A percentile compares a stretch with the other conserved stretches of the same genome.
phyloP scores from a whole-genome alignment of 92 coral and sea anemone genomes.

The Epizoanthus scotinus region DNA sequence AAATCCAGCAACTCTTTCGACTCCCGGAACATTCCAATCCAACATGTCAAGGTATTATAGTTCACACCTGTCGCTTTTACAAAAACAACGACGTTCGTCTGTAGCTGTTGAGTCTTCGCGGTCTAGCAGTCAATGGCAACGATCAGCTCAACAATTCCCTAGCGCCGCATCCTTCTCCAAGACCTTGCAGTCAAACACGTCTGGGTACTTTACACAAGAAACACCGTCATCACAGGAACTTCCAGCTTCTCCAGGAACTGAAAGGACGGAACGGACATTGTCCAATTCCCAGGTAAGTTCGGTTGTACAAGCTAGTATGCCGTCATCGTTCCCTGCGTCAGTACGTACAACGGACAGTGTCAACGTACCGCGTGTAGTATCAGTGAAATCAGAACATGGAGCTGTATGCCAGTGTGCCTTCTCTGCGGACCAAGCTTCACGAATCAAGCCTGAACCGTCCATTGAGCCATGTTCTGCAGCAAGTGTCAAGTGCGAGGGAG shows the following conservation, averaged over 20 bases:
- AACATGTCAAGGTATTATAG: neutral
- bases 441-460: neutral
- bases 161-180: neutral
- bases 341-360: neutral
- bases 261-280: neutral
- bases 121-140: too few relatives aligned
- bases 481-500: neutral
- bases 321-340: neutral
- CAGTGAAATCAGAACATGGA: constrained; percentile 12
- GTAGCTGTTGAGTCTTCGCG: neutral
- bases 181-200: neutral
- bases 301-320: neutral
- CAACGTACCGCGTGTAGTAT: neutral
- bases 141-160: too few relatives aligned
- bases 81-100: neutral
- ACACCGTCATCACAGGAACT: too few relatives aligned
- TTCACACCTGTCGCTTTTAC: too few relatives aligned
- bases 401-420: constrained; percentile 1
- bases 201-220: too few relatives aligned
- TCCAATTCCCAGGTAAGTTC: neutral
- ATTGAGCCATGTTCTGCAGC: neutral
- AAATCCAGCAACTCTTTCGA: neutral
- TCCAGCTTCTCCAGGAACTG: neutral
- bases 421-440: neutral
- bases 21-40: constrained; percentile 5